A percentile compares a stretch with the other conserved stretches of the same genome.
Conservation (phyloP, 2,113 vertebrate species). For the Holacanthus passer region DNA sequence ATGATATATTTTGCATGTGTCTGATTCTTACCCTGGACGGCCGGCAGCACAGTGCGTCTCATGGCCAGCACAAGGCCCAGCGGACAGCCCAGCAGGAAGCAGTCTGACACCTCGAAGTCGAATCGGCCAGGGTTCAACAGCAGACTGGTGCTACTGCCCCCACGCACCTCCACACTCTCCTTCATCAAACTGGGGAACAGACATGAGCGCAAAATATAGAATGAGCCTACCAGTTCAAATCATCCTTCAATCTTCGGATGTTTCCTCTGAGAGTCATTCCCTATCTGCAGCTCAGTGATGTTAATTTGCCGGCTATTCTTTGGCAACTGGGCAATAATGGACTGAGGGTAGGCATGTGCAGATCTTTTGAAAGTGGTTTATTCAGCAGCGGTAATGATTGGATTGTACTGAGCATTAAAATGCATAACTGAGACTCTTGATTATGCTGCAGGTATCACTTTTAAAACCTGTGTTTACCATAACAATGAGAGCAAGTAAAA, state of each 20-base stretch:
- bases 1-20: background rate
- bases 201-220: slow-evolving; percentile 20
- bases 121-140: slow-evolving; percentile 90
- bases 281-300: background rate
- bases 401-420: background rate
- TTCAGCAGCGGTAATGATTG: background rate
- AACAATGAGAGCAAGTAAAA: background rate
- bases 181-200: slow-evolving; percentile 85
- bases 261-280: background rate
- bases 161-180: slow-evolving; percentile 86
- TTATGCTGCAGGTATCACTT: background rate
- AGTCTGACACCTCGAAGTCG: slow-evolving; percentile 96
- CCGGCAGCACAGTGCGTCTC: slow-evolving; percentile 93
- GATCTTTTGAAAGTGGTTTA: background rate
- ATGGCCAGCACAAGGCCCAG: slow-evolving; percentile 96
- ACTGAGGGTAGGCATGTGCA: background rate
- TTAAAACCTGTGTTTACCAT: background rate
- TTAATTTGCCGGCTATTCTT: background rate
- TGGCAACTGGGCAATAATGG: background rate
- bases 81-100: slow-evolving; percentile 96
- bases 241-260: too few relatives aligned
- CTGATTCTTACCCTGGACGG: slow-evolving; percentile 88
- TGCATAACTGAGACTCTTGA: background rate
- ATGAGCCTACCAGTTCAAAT: background rate
- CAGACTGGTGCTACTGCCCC: slow-evolving; percentile 79